phyloP scores from a whole-genome alignment of 1,140 invertebrate genomes.

The Planococcus citri region DNA sequence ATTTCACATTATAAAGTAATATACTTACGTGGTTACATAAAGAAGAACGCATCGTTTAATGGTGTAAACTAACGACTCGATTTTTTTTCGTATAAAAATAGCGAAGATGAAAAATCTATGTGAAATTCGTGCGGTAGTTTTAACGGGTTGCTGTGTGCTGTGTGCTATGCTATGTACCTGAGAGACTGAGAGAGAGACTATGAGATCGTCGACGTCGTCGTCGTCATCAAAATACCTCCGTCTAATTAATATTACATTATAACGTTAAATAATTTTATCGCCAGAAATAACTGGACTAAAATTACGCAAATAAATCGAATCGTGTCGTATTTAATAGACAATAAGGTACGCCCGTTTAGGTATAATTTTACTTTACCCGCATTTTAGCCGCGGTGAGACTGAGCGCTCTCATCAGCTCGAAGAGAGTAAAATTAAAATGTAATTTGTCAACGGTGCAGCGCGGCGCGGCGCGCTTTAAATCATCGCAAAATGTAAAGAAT shows the following conservation, averaged over 20 bases:
- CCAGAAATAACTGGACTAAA: not conserved
- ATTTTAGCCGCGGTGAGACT: too few relatives aligned
- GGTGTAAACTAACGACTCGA: not conserved
- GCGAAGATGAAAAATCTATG: not conserved
- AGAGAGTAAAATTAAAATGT: too few relatives aligned
- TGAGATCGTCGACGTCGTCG: not conserved
- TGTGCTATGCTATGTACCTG: too few relatives aligned
- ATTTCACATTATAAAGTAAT: not conserved
- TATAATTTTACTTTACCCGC: not conserved
- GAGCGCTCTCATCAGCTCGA: too few relatives aligned
- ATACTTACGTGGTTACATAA: not conserved
- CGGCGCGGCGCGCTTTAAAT: too few relatives aligned
- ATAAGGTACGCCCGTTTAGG: not conserved
- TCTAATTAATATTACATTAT: constrained; percentile 4
- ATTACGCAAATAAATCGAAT: constrained; percentile 7
- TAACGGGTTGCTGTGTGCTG: too few relatives aligned
- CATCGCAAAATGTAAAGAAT: too few relatives aligned
- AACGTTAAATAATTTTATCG: not conserved
- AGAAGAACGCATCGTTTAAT: constrained; percentile 5
- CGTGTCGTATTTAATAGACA: not conserved
- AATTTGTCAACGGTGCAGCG: too few relatives aligned
- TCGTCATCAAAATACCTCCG: not conserved
- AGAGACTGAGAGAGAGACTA: too few relatives aligned
- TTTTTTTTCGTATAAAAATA: not conserved
- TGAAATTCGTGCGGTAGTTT: not conserved